These are phyloP conservation scores for Bombus balteatus DNA, from an alignment of 1,140 invertebrate species.

Conservation along the genomic window DNA sequence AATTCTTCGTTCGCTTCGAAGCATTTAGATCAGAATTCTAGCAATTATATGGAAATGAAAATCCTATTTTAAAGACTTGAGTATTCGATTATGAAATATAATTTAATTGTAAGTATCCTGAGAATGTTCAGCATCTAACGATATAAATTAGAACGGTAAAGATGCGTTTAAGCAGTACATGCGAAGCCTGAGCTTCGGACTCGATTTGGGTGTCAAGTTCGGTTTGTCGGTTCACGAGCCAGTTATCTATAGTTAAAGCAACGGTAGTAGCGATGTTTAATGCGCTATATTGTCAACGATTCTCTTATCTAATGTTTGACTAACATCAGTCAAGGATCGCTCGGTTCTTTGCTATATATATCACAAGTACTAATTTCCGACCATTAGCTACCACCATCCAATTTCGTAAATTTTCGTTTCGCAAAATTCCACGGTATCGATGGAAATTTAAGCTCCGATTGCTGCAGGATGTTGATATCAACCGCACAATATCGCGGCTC, in stretches of 20 bases:
- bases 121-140: too few relatives aligned
- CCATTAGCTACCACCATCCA: background rate
- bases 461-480: constrained; percentile 33
- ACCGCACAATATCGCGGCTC: constrained; percentile 19
- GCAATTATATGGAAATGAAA: background rate
- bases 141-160: too few relatives aligned
- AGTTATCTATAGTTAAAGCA: constrained; percentile 13
- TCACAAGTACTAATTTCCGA: background rate
- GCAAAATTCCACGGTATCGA: background rate
- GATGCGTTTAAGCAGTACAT: background rate
- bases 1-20: too few relatives aligned
- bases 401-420: background rate
- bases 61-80: too few relatives aligned
- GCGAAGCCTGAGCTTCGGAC: background rate
- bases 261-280: constrained; percentile 1
- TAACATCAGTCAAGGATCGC: constrained; percentile 1
- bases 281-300: background rate
- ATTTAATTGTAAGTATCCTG: too few relatives aligned
- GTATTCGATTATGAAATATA: too few relatives aligned
- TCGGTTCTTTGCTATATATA: background rate
- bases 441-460: background rate
- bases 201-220: constrained; percentile 4
- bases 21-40: background rate
- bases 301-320: constrained; percentile 21
- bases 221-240: background rate